Base-by-base conservation (phyloP, 2,797 vertebrate genomes). In the Sphenopsis melanotis region DNA sequence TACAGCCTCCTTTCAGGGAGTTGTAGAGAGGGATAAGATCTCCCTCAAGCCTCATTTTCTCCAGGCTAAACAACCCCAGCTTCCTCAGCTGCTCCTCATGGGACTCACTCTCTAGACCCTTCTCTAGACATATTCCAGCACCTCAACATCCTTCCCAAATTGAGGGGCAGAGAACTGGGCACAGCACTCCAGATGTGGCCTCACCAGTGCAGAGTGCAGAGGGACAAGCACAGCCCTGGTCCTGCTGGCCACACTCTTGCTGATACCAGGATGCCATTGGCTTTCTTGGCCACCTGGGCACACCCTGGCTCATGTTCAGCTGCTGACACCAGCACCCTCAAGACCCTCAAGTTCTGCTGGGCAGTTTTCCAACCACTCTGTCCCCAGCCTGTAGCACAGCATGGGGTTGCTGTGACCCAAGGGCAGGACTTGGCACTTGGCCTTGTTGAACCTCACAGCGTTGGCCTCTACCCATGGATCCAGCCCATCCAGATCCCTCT, bases 141-240 rank as follows among this genome's bases (percentile, higher is more conserved):
- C 2, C 9, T 59, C 59, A 71, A 23, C 8, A 5, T 41, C 26
- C 11, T 39, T 52, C 26, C 19, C 32, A 44, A 64, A 59, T 0
- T 57, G n/a, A 64, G 50, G 2, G 11, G 15, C 44, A 13, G 4
- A 59, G 39, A 78, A 15, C 9, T 20, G 72, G 12, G 34, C 59
- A 65, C 21, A 36, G 59, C 1, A 59, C 5, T 53, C 0, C 0
- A 46, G 22, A 3, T 29, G 11, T 0, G 0, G 30, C 34, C 18
- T 41, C 52, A 53, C 6, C 30, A 41, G 39, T 5, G 29, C 49
- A 0, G 0, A 47, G 46, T 2, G 15, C 11, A 44, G 37, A 0
- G 17, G 17, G 0, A 56, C 3, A 64, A 20, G 27, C 17, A 0
- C 44, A 14, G 26, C 3, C 21, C n/a, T 57, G 24, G 0, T 19